A percentile compares a stretch with the other conserved stretches of the same genome.
phyloP scores from a whole-genome alignment of 2,888 invertebrate species.

The Harpalus rubripes region DNA sequence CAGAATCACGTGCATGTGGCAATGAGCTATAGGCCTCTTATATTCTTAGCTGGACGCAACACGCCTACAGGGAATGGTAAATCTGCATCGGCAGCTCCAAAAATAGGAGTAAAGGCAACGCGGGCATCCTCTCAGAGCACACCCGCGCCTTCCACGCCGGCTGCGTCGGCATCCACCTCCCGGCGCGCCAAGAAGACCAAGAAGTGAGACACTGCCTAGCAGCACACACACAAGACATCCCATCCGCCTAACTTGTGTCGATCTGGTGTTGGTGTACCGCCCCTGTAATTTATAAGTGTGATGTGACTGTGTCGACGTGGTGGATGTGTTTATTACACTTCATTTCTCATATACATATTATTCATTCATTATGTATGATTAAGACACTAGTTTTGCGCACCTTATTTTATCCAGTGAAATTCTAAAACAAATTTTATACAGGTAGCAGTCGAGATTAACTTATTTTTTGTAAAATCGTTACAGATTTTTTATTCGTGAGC shows the following conservation, averaged over 20 bases:
- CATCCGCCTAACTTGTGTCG: conserved; percentile 29
- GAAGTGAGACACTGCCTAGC: conserved; percentile 75
- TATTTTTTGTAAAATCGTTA: conserved; percentile 64
- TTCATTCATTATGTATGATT: conserved; percentile 61
- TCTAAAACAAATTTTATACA: conserved; percentile 60
- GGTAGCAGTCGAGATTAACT: conserved; percentile 65
- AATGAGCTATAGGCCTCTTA: not conserved
- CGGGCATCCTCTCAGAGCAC: conserved; percentile 35
- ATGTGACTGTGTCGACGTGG: conserved; percentile 63
- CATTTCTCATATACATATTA: conserved; percentile 64
- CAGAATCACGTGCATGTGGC: no score
- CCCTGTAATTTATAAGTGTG: conserved; percentile 65
- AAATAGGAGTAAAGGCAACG: conserved; percentile 33
- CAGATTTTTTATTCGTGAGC: conserved; percentile 36
- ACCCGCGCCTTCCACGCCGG: conserved; percentile 29
- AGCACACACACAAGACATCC: conserved; percentile 61
- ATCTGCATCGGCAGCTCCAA: conserved; percentile 66
- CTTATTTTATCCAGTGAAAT: conserved; percentile 63
- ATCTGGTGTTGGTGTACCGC: conserved; percentile 57
- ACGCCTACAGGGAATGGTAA: conserved; percentile 61
- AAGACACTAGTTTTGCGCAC: conserved; percentile 65
- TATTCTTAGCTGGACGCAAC: conserved; percentile 54
- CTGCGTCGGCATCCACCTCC: conserved; percentile 77
- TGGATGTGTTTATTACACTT: conserved; percentile 62
- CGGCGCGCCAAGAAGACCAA: conserved; percentile 75